Evolutionary conservation across 2,888 invertebrate species (phyloP), one percentile per base, ranked within the genome.

Genomic region (Geotrupes spiniger): DNA sequence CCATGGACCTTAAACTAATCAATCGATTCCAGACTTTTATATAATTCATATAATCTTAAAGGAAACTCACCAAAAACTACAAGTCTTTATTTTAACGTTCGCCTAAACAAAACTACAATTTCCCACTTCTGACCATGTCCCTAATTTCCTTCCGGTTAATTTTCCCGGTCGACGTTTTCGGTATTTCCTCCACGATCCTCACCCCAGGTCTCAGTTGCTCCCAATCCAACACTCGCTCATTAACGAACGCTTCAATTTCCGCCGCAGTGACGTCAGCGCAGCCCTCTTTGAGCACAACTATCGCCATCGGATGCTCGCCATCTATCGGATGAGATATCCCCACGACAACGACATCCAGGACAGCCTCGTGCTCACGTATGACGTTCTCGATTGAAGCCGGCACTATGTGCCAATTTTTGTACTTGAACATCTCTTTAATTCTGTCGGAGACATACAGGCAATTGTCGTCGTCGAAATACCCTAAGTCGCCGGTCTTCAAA

Each of bases 401-500:
- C 6, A 60, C 58, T 28, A 79, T 58, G 33, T 64, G 64, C 55
- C 59, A 62, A 6, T 49, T 44, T 36, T 59, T 53, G 38, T 65
- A 65, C 44, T 65, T 68, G 39, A 68, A 63, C 46, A 63, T 64
- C 33, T 67, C 68, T 42, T 63, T 62, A 1, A 62, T 51, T 26
- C 66, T 55, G 31, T 63, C 65, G 0, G 59, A 52, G 14, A 68
- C 57, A 40, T 61, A 66, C 8, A 68, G 29, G 42, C 57, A 64
- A 16, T 58, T 51, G 31, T 65, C 59, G 33, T 63, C 59, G 49
- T 67, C 65, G 40, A 59, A 67, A 49, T 63, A 60, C 1, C 64
- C 66, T 4, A 63, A 42, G 49, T 68, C 68, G 4, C 66, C 66
- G 2, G 61, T 58, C 52, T 57, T 61, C 11, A 66, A 36, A 42